Evolutionary conservation across 2,888 invertebrate genomes (phyloP).

Genomic region (Polymixis lichenea): DNA sequence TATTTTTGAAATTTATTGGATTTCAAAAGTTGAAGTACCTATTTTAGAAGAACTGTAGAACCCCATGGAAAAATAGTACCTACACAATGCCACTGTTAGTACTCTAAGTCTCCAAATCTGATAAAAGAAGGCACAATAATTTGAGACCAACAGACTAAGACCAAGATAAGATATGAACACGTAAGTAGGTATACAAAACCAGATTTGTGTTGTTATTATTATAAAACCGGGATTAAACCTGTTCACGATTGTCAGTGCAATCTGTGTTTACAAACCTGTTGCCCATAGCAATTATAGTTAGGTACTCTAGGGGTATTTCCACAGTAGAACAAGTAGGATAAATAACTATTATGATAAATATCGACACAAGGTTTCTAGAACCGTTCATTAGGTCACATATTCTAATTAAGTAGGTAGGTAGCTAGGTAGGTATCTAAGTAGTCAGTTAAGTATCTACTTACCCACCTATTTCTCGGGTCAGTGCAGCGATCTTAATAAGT

Average conservation of each 20-base stretch:
- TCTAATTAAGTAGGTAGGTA: background rate
- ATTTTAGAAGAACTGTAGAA: too few species aligned
- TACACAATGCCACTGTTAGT: too few species aligned
- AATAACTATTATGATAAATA: background rate
- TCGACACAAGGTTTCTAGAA: background rate
- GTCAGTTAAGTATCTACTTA: too few species aligned
- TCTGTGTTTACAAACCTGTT: constrained; percentile 12
- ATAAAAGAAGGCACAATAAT: background rate
- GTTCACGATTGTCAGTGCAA: background rate
- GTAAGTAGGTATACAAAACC: constrained; percentile 10
- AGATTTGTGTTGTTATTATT: background rate
- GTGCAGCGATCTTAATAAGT: too few species aligned
- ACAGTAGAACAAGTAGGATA: background rate
- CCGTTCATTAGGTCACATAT: constrained; percentile 1
- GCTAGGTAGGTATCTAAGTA: too few species aligned
- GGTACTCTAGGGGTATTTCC: background rate
- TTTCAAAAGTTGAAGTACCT: too few species aligned
- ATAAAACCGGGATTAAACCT: background rate
- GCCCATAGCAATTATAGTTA: background rate
- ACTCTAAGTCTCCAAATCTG: background rate
- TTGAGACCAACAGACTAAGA: background rate
- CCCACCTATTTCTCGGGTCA: too few species aligned
- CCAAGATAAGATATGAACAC: background rate
- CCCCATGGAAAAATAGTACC: background rate
- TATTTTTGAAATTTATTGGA: too few species aligned